Evolutionary conservation across 2,888 invertebrate genomes (phyloP).

Genomic region (Coleophora deauratella): DNA sequence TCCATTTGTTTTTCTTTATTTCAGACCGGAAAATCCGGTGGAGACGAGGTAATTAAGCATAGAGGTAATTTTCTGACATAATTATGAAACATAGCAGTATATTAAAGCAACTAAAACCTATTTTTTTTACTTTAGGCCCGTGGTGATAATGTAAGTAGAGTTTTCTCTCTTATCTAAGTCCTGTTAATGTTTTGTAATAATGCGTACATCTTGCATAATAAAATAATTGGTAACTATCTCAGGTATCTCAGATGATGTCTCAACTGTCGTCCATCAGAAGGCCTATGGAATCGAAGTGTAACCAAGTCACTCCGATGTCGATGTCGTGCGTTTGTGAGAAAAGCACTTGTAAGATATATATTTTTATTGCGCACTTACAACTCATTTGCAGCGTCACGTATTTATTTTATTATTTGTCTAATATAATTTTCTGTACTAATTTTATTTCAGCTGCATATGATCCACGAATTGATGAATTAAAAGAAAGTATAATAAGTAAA

Average conservation of each 20-base stretch:
- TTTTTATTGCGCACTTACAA: too few relatives aligned
- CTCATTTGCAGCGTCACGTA: too few relatives aligned
- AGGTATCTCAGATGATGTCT: too few relatives aligned
- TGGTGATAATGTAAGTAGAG: slow-evolving; percentile 21
- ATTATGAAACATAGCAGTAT: background rate
- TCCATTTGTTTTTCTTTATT: slow-evolving; percentile 21
- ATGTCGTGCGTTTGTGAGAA: too few relatives aligned
- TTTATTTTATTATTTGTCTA: too few relatives aligned
- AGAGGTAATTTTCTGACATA: slow-evolving; percentile 1
- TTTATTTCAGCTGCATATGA: slow-evolving; percentile 39
- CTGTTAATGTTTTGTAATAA: too few relatives aligned
- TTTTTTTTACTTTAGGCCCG: slow-evolving; percentile 13
- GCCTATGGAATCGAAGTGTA: slow-evolving; percentile 27
- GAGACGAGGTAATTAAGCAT: slow-evolving; percentile 32
- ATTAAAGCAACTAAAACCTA: background rate
- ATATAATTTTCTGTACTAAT: slow-evolving; percentile 1
- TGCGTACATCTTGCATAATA: too few relatives aligned
- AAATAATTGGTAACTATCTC: too few relatives aligned
- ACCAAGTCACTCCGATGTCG: slow-evolving; percentile 23
- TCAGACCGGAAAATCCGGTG: slow-evolving; percentile 40
- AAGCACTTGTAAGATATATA: too few relatives aligned
- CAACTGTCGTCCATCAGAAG: background rate
- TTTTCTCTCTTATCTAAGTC: too few relatives aligned
- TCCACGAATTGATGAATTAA: slow-evolving; percentile 49
- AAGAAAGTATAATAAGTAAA: slow-evolving; percentile 49